A percentile compares a stretch with the other conserved stretches of the same genome.
These are phyloP conservation scores for Sebastes kiyomatsui DNA, from an alignment of 2,797 vertebrate species.

Conservation along the genomic window DNA sequence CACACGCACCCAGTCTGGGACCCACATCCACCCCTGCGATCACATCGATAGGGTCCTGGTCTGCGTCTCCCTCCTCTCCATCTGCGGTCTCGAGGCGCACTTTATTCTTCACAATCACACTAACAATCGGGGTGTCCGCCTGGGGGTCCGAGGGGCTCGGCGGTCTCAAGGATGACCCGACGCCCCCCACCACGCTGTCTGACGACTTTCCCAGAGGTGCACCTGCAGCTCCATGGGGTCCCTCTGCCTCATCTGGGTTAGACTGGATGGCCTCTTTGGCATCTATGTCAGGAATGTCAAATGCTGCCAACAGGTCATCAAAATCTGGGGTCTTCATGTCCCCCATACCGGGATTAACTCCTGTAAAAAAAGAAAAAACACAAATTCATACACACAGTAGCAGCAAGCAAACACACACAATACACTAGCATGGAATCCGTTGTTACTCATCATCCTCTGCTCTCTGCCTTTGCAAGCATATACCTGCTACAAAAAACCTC, in stretches of 20 bases:
- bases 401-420: background rate
- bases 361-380: constrained; percentile 58
- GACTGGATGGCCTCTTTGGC: constrained; percentile 96
- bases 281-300: constrained; percentile 97
- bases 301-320: constrained; percentile 97
- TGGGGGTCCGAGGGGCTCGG: constrained; percentile 82
- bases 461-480: background rate
- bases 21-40: constrained; percentile 75
- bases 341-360: constrained; percentile 90
- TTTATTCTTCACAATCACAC: constrained; percentile 97
- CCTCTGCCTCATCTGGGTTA: constrained; percentile 89
- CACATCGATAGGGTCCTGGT: constrained; percentile 77
- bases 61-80: constrained; percentile 72
- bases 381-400: background rate
- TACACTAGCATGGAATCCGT: background rate
- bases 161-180: constrained; percentile 76
- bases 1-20: constrained; percentile 73
- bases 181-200: constrained; percentile 72
- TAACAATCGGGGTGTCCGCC: constrained; percentile 91
- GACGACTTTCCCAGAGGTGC: constrained; percentile 78
- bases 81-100: constrained; percentile 87
- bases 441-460: constrained; percentile 14
- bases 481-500: background rate
- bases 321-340: constrained; percentile 99
- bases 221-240: constrained; percentile 77